Evolutionary conservation across 1,140 invertebrate species (phyloP).

Genomic region (Platorchestia sp.): DNA sequence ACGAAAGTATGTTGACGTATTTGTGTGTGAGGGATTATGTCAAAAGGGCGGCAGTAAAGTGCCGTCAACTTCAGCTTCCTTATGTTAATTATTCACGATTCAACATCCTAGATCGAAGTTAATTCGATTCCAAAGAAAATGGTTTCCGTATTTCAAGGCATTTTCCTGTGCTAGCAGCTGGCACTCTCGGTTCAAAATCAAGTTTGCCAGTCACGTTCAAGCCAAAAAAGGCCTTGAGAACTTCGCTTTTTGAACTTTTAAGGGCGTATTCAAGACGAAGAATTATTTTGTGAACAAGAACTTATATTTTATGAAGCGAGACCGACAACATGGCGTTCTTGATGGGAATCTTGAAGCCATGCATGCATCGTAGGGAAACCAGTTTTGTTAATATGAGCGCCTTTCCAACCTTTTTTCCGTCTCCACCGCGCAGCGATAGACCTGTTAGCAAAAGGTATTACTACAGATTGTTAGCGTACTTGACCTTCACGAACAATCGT

Average conservation of each 20-base stretch:
- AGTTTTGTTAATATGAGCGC: too few relatives aligned
- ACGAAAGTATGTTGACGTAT: too few relatives aligned
- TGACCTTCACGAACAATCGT: not conserved
- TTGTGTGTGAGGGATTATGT: too few relatives aligned
- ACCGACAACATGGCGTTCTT: not conserved
- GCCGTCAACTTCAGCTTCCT: too few relatives aligned
- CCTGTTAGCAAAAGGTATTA: not conserved
- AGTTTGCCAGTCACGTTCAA: not conserved
- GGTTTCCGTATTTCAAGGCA: too few relatives aligned
- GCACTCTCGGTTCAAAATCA: not conserved
- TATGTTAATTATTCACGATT: too few relatives aligned
- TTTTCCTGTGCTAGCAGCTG: too few relatives aligned
- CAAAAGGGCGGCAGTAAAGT: too few relatives aligned
- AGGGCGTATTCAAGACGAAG: not conserved
- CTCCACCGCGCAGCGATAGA: too few relatives aligned
- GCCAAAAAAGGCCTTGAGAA: not conserved
- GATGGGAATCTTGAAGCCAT: not conserved
- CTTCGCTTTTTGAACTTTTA: not conserved
- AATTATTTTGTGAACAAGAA: not conserved
- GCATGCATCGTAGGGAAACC: not conserved
- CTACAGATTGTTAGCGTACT: not conserved
- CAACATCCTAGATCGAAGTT: too few relatives aligned
- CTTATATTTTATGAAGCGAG: not conserved
- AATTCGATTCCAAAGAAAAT: too few relatives aligned
- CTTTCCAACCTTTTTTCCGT: too few relatives aligned